phyloP scores from a whole-genome alignment of 2,888 invertebrate species.

The Neuroscelio doddi region DNA sequence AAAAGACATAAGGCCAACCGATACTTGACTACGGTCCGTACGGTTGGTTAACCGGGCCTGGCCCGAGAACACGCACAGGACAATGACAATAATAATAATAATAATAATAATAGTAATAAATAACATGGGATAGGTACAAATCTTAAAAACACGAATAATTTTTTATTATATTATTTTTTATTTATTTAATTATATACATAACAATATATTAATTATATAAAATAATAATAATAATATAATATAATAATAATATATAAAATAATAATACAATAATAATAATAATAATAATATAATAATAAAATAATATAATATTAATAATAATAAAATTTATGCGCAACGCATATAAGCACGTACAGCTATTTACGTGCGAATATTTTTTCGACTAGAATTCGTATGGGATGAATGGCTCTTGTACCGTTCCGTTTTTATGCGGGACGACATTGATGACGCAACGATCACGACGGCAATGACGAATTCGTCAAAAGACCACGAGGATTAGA shows the following conservation, averaged over 20 bases:
- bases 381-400: conserved; percentile 71
- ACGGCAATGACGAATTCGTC: conserved; percentile 31
- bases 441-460: conserved; percentile 41
- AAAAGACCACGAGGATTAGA: conserved; percentile 41
- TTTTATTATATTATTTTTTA: not conserved
- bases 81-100: too few relatives aligned
- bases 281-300: conserved; percentile 30
- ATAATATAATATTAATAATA: conserved; percentile 50
- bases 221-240: too few relatives aligned
- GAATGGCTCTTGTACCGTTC: conserved; percentile 64
- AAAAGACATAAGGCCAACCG: too few relatives aligned
- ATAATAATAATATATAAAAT: too few relatives aligned
- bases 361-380: conserved; percentile 65
- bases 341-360: conserved; percentile 45
- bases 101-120: too few relatives aligned
- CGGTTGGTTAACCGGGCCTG: too few relatives aligned
- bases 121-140: too few relatives aligned
- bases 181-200: not conserved
- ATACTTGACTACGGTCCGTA: too few relatives aligned
- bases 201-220: not conserved
- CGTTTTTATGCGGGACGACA: conserved; percentile 51
- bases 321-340: conserved; percentile 50
- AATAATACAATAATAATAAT: conserved; percentile 11
- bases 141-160: too few relatives aligned
- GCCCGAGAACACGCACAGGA: too few relatives aligned